Percentiles rank a stretch among this genome's conserved stretches.
Conservation (phyloP, 2,888 invertebrate species). For the Meteorus cinctellus region DNA sequence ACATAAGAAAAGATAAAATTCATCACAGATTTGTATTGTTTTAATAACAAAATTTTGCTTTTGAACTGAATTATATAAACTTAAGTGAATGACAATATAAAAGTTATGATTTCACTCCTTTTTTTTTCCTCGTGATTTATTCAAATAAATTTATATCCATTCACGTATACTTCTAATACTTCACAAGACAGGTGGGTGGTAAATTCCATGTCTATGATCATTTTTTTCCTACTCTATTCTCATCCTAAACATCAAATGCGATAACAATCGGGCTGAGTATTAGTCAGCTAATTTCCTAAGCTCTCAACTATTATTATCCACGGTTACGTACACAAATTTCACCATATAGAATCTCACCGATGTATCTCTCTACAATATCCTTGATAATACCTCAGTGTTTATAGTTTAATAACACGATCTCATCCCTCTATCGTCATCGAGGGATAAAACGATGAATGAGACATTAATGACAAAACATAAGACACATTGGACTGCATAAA, state of each 20-base stretch:
- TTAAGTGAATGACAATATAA: no score
- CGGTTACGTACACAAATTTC: constrained; percentile 36
- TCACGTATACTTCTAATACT: background rate
- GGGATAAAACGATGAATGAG: no score
- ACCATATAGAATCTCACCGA: background rate
- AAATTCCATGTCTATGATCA: background rate
- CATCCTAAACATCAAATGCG: constrained; percentile 59
- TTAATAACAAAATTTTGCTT: no score
- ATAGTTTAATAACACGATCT: constrained; percentile 48
- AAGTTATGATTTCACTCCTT: no score
- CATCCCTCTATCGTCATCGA: constrained; percentile 14
- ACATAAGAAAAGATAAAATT: no score
- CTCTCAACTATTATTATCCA: constrained; percentile 55
- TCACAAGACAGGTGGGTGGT: background rate
- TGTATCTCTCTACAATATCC: background rate
- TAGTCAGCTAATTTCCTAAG: constrained; percentile 62
- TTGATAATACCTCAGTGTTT: constrained; percentile 40
- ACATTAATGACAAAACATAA: no score
- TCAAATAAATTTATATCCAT: background rate
- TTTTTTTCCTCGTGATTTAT: no score
- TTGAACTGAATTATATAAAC: no score
- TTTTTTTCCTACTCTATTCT: background rate
- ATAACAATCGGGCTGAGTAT: constrained; percentile 61
- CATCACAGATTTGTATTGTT: no score
- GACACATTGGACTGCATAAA: no score